These are phyloP conservation scores for Paracentrotus lividus DNA, from an alignment of 53 echinoderm and acorn worm species.

Conservation along the genomic window DNA sequence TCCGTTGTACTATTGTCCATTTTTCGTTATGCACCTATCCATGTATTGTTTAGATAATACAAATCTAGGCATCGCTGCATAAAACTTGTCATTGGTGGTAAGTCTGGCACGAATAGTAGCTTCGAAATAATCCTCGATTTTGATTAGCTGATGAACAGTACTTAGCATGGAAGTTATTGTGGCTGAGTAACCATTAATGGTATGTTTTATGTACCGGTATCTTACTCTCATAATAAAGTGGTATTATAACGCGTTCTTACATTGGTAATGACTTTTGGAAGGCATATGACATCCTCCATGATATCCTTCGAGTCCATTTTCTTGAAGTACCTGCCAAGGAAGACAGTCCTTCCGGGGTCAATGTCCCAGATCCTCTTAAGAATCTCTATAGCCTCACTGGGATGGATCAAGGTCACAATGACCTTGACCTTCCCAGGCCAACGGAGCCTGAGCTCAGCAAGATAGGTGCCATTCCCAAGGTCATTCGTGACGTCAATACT, in stretches of 20 bases:
- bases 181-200: no score
- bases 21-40: no score
- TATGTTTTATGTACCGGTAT: no score
- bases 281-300: conserved; percentile 8
- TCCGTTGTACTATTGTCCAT: no score
- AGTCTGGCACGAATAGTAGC: no score
- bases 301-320: background rate
- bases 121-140: no score
- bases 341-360: conserved; percentile 20
- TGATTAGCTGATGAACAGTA: no score
- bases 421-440: conserved; percentile 77
- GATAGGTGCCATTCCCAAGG: conserved; percentile 74
- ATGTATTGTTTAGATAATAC: no score
- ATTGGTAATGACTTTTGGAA: conserved; percentile 31
- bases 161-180: no score
- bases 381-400: conserved; percentile 75
- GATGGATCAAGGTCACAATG: conserved; percentile 72
- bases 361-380: conserved; percentile 60
- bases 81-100: no score
- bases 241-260: background rate
- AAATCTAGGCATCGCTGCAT: no score
- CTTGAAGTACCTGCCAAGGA: background rate
- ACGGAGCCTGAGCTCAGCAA: conserved; percentile 63
- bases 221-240: no score
- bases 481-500: conserved; percentile 70